Evolutionary conservation across 53 echinoderm and acorn worm genomes (phyloP).

Genomic region (Pentamera pediparva): DNA sequence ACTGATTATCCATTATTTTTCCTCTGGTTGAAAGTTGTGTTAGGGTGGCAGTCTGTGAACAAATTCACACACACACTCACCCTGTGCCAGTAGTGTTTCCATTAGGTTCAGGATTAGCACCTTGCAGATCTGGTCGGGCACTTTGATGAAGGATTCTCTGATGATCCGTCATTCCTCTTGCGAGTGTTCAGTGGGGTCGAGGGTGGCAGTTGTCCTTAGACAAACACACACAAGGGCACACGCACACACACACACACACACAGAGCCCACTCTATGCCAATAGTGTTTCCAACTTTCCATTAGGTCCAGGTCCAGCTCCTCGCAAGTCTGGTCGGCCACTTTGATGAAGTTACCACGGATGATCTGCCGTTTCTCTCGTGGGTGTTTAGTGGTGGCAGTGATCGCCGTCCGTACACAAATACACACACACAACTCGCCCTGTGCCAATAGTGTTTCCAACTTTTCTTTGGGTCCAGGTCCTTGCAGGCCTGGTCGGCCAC

Average conservation of each 20-base stretch:
- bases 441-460: constrained; percentile 89
- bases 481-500: constrained; percentile 85
- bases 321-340: constrained; percentile 84
- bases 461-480: constrained; percentile 82
- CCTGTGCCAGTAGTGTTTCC: constrained; percentile 58
- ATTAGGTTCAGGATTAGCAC: constrained; percentile 83
- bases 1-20: not conserved
- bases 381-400: constrained; percentile 67
- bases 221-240: too few species aligned
- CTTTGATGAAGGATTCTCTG: constrained; percentile 87
- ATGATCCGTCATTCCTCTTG: constrained; percentile 89
- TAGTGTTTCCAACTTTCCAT: constrained; percentile 85
- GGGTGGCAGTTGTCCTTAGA: constrained; percentile 45
- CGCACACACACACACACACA: not conserved
- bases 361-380: constrained; percentile 88
- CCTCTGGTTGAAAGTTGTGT: not conserved
- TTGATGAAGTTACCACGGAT: constrained; percentile 91
- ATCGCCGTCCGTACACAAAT: constrained; percentile 41
- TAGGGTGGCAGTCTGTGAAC: too few species aligned
- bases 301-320: constrained; percentile 84
- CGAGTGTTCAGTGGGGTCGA: constrained; percentile 71
- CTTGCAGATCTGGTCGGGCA: constrained; percentile 87
- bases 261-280: constrained; percentile 72
- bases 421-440: constrained; percentile 51
- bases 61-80: too few species aligned